These are phyloP conservation scores for Thalpophila matura DNA, from an alignment of 2,888 invertebrate species.

Conservation along the genomic window DNA sequence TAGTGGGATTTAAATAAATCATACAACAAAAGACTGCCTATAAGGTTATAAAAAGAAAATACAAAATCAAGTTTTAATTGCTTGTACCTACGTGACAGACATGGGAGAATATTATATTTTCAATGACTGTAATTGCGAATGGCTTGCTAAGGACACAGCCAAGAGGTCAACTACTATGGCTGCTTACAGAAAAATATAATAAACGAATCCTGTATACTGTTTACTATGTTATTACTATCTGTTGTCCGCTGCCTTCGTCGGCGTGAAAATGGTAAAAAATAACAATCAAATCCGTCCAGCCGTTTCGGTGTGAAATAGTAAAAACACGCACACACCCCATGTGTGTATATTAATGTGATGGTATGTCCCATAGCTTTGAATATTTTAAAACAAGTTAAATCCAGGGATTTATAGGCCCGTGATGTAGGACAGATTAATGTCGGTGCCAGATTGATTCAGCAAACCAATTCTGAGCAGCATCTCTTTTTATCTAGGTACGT, in stretches of 20 bases:
- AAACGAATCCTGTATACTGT: not conserved
- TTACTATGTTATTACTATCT: not conserved
- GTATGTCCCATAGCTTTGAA: not conserved
- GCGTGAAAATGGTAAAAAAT: no score
- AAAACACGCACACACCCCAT: no score
- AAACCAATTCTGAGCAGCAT: not conserved
- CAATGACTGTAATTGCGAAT: constrained; percentile 24
- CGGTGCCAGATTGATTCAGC: constrained; percentile 7
- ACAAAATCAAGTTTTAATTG: constrained; percentile 14
- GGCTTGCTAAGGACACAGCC: constrained; percentile 24
- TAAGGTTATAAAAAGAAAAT: no score
- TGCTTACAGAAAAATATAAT: constrained; percentile 21
- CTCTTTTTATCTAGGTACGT: constrained; percentile 2
- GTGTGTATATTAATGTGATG: no score
- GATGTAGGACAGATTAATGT: not conserved
- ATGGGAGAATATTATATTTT: constrained; percentile 14
- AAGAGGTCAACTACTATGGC: constrained; percentile 40
- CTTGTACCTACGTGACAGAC: not conserved
- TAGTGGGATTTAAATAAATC: no score
- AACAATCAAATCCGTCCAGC: no score
- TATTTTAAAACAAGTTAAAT: not conserved
- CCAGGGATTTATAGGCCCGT: not conserved
- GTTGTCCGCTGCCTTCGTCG: not conserved
- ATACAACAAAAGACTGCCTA: no score
- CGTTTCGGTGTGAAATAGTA: no score